A percentile compares a stretch with the other conserved stretches of the same genome.
phyloP scores from a whole-genome alignment of 2,888 invertebrate species.

The Tenthredo mesomela region DNA sequence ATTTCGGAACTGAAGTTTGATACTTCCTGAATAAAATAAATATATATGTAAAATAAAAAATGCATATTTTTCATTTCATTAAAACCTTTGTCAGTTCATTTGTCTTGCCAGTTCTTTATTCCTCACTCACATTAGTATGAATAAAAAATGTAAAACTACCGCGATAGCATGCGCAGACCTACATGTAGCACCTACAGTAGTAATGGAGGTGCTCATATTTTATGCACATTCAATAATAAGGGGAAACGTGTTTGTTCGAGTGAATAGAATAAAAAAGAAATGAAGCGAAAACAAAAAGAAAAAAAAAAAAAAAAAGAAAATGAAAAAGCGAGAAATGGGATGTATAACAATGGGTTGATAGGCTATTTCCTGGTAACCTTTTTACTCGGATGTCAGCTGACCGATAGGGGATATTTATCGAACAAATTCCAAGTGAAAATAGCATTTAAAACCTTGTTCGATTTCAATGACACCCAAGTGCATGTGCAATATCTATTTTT shows the following conservation, averaged over 20 bases:
- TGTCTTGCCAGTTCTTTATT: neutral
- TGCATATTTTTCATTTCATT: slow-evolving; percentile 45
- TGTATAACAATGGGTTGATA: slow-evolving; percentile 18
- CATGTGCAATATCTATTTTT: neutral
- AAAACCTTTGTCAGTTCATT: slow-evolving; percentile 36
- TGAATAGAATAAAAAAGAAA: neutral
- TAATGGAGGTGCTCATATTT: slow-evolving; percentile 44
- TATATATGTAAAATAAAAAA: neutral
- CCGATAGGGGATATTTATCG: slow-evolving; percentile 40
- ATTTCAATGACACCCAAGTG: neutral
- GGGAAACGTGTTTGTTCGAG: slow-evolving; percentile 42
- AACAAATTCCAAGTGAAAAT: neutral
- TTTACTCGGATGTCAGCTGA: slow-evolving; percentile 38
- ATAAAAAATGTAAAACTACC: slow-evolving; percentile 30
- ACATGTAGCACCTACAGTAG: neutral
- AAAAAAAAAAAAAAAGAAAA: neutral
- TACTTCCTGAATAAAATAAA: neutral
- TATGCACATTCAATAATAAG: slow-evolving; percentile 50
- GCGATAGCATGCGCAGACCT: neutral
- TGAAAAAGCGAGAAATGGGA: neutral
- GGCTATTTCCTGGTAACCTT: slow-evolving; percentile 44
- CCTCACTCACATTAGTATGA: slow-evolving; percentile 30
- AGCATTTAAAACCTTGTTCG: neutral
- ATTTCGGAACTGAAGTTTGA: neutral
- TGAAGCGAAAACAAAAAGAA: neutral